Evolutionary conservation across 2,797 vertebrate species (phyloP), one percentile per base, ranked within the genome.

Genomic region (Phylloscopus collybita): DNA sequence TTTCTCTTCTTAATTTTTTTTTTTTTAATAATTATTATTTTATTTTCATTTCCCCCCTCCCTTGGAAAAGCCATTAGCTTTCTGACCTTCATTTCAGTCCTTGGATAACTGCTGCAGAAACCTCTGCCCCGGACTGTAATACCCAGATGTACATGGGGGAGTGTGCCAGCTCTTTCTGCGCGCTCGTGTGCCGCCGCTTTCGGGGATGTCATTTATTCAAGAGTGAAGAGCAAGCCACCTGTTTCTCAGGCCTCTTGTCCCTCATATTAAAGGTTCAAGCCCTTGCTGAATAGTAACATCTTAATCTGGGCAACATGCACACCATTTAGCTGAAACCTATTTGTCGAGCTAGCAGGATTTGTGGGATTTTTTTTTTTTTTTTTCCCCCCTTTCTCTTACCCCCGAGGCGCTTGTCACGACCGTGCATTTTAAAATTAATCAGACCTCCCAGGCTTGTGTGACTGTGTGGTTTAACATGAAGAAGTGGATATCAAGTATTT

Each of bases 391-490:
- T 94, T 92, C 92, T 91, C 88, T 95, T 93, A 95, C 97, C 97
- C 97, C 93, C 4, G 45, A 97, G 97, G 97, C 94, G 20, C 96
- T 98, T 97, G 97, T 97, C 98, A 98, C 29, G 94, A 97, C 97
- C 83, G 30, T 97, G 98, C 97, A 97, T 98, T 98, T 98, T 98
- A 97, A 98, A 98, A 98, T 98, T 97, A 98, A 98, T 98, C 98
- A 98, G 97, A 96, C 96, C 96, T 97, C 96, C 96, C 92, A 95
- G 97, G 97, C 97, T 97, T 62, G 50, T 92, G 94, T 88, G 94
- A 88, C 95, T 97, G 92, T 96, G 93, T 96, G 96, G 97, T 97
- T 97, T 97, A 97, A 97, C 97, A 80, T 75, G 95, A 95, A 97
- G 95, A 97, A 97, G 97, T 97, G 97, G 97, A 59, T 97, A 97